These are phyloP conservation scores for Acanthopagrus latus DNA, from an alignment of 2,797 vertebrate species.

Conservation along the genomic window DNA sequence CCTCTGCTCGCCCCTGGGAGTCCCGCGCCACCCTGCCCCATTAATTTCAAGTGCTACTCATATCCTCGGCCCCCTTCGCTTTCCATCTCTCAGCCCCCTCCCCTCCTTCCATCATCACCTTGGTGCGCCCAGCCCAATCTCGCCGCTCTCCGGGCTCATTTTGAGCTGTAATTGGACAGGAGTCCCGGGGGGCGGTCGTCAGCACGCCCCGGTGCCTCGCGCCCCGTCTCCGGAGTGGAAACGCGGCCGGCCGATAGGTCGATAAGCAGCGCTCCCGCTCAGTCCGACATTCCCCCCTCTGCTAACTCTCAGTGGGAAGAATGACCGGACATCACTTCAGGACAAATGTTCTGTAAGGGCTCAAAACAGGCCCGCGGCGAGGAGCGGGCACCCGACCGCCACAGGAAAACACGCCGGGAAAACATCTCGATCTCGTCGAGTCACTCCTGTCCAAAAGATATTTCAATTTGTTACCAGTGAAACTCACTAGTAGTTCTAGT, in stretches of 20 bases:
- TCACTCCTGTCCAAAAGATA: too few relatives aligned
- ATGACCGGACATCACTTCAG: slow-evolving; percentile 32
- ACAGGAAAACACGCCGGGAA: not conserved
- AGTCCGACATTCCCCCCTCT: slow-evolving; percentile 46
- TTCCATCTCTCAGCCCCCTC: slow-evolving; percentile 51
- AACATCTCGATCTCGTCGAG: not conserved
- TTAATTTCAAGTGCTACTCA: slow-evolving; percentile 82
- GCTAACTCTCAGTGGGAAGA: slow-evolving; percentile 56
- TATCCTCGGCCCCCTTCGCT: slow-evolving; percentile 49
- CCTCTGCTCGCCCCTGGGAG: slow-evolving; percentile 50
- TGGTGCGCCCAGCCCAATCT: slow-evolving; percentile 74
- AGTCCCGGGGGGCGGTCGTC: slow-evolving; percentile 68
- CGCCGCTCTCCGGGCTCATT: slow-evolving; percentile 77
- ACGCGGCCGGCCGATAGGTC: slow-evolving; percentile 59
- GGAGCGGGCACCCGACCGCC: not conserved
- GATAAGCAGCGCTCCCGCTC: slow-evolving; percentile 64
- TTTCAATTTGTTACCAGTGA: not conserved
- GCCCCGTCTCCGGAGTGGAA: slow-evolving; percentile 69
- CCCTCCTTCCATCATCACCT: slow-evolving; percentile 61
- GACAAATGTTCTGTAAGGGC: slow-evolving; percentile 22
- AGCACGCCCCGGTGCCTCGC: slow-evolving; percentile 74
- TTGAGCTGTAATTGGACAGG: slow-evolving; percentile 84
- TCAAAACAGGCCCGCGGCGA: not conserved
- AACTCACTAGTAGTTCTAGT: not conserved
- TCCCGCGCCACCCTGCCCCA: slow-evolving; percentile 72